phyloP scores from a whole-genome alignment of 2,113 vertebrate genomes.

The Tetrax tetrax region DNA sequence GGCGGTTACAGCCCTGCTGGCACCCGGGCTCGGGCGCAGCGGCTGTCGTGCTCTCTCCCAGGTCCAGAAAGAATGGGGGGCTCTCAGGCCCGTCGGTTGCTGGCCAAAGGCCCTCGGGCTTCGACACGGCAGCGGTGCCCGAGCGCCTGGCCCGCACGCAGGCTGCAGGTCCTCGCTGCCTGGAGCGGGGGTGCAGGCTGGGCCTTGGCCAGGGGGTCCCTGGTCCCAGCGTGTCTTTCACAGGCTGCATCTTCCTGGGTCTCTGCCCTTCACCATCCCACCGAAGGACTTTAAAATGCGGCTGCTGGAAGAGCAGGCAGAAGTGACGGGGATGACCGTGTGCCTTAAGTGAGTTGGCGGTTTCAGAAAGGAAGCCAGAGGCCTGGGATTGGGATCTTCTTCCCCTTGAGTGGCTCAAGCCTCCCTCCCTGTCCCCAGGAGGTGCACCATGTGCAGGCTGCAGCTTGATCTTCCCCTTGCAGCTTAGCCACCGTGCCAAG shows the following conservation, averaged over 20 bases:
- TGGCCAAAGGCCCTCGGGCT: not conserved
- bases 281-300: not conserved
- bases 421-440: not conserved
- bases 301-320: not conserved
- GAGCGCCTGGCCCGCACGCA: not conserved
- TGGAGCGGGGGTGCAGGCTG: not conserved
- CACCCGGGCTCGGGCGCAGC: not conserved
- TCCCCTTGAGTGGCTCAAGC: not conserved
- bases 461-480: not conserved
- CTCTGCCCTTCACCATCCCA: not conserved
- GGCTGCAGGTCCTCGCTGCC: not conserved
- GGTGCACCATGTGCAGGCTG: rapidly evolving
- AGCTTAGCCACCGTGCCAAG: not conserved
- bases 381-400: too few relatives aligned
- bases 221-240: too few relatives aligned
- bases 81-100: too few relatives aligned
- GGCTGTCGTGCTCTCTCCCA: rapidly evolving
- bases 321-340: rapidly evolving
- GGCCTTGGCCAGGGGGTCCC: too few relatives aligned
- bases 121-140: rapidly evolving
- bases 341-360: too few relatives aligned
- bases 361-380: not conserved
- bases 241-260: too few relatives aligned
- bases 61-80: not conserved
- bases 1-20: rapidly evolving